Conservation (phyloP, 1,140 invertebrate genomes). For the Platyscapa corneri region DNA sequence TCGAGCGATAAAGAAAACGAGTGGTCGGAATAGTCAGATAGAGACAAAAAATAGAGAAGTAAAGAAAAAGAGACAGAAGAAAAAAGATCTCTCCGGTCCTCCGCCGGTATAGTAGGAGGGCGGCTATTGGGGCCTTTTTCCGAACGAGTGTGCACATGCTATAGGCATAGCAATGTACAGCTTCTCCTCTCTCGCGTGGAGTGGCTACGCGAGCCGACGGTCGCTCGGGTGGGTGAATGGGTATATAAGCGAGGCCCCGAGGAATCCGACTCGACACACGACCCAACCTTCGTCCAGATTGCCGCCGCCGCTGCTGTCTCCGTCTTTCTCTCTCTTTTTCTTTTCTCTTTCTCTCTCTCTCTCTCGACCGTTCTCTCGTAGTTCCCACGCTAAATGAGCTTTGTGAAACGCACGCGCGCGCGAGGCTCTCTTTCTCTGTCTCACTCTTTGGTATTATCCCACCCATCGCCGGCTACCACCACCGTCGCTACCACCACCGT, state of each 20-base stretch:
- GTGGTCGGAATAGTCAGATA: not conserved
- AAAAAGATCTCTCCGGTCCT: constrained; percentile 50
- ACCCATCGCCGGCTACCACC: not conserved
- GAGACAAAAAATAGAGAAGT: constrained; percentile 38
- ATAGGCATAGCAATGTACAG: constrained; percentile 50
- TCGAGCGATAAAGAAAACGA: constrained; percentile 39
- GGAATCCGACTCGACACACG: constrained; percentile 68
- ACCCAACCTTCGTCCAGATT: constrained; percentile 58
- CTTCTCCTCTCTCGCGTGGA: constrained; percentile 58
- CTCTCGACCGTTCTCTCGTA: constrained; percentile 39
- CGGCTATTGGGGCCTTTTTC: constrained; percentile 35
- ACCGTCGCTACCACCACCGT: not conserved
- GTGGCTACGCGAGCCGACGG: constrained; percentile 26
- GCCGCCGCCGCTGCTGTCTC: constrained; percentile 54
- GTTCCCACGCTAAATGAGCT: constrained; percentile 52
- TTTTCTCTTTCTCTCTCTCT: constrained; percentile 22
- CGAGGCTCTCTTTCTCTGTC: not conserved
- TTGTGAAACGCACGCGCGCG: constrained; percentile 61
- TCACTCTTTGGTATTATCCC: not conserved
- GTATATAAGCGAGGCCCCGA: constrained; percentile 73
- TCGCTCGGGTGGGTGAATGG: constrained; percentile 65
- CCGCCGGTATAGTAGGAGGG: constrained; percentile 45
- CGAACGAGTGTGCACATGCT: not conserved
- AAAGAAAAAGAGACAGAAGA: constrained; percentile 33
- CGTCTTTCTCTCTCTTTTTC: constrained; percentile 18